A percentile compares a stretch with the other conserved stretches of the same genome.
Evolutionary conservation across 2,113 vertebrate genomes (phyloP).

Genomic region (Gila orcuttii): DNA sequence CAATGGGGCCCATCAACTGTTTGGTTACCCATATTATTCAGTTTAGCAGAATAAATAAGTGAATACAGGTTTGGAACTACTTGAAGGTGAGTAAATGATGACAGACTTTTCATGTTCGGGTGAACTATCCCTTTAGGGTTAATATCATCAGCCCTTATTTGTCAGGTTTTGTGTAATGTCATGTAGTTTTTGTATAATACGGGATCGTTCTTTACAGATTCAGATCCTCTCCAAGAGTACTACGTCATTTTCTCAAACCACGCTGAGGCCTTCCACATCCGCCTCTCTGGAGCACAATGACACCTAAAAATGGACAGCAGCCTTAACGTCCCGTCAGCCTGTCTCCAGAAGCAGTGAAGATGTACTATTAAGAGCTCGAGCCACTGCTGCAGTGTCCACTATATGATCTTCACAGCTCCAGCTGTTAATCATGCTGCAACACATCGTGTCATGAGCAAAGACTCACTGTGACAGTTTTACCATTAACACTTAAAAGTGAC

Average conservation of each 20-base stretch:
- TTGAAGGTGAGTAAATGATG: neutral
- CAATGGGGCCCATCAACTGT: neutral
- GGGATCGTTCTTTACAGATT: conserved; percentile 29
- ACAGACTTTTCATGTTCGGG: neutral
- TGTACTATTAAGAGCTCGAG: conserved; percentile 13
- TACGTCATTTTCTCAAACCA: neutral
- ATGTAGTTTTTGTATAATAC: neutral
- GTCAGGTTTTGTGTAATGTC: neutral
- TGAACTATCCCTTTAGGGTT: neutral
- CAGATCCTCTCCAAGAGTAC: conserved; percentile 6
- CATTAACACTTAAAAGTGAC: conserved; percentile 21
- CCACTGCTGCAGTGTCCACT: neutral
- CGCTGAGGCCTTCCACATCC: neutral
- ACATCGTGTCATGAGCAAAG: neutral
- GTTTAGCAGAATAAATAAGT: neutral
- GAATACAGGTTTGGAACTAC: neutral
- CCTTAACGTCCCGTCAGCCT: conserved; percentile 17
- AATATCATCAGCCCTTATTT: neutral
- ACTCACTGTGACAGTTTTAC: conserved; percentile 12
- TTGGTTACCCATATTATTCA: neutral
- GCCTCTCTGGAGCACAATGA: conserved; percentile 28
- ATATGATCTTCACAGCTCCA: neutral
- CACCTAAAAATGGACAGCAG: conserved; percentile 37
- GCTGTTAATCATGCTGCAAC: neutral
- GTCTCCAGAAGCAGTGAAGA: conserved; percentile 35